These are phyloP conservation scores for Scaptomyza flava DNA, from an alignment of 2,888 invertebrate species.

Conservation along the genomic window DNA sequence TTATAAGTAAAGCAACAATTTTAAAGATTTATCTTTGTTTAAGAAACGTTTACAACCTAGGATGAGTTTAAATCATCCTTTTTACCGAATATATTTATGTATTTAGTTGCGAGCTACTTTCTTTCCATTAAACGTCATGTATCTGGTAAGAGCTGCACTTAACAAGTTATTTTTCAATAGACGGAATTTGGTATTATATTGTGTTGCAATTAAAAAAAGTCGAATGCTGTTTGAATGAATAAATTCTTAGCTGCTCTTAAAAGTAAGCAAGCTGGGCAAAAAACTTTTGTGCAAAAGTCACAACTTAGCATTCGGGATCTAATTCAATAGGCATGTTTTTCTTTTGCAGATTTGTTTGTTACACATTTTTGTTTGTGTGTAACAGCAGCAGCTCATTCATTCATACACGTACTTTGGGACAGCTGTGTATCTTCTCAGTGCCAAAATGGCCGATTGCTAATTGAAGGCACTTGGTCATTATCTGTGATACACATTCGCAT, in stretches of 20 bases:
- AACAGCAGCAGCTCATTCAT: conserved; percentile 20
- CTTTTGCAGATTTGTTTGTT: background rate
- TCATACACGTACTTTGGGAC: conserved; percentile 31
- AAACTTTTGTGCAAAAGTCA: background rate
- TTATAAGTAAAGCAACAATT: too few species aligned
- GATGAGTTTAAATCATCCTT: too few species aligned
- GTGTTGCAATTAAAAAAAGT: background rate
- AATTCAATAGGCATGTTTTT: conserved; percentile 6
- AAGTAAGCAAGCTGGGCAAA: background rate
- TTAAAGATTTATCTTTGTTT: too few species aligned
- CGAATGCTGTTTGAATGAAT: background rate
- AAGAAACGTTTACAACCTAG: too few species aligned
- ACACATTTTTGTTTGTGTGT: conserved; percentile 2
- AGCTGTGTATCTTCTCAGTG: conserved; percentile 31
- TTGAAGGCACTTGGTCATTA: conserved; percentile 77
- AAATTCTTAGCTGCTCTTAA: background rate
- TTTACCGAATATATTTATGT: too few species aligned
- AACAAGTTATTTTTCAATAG: background rate
- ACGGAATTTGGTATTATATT: background rate
- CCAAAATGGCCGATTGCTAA: conserved; percentile 64
- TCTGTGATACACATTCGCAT: conserved; percentile 58
- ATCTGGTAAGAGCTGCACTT: background rate
- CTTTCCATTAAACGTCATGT: too few species aligned
- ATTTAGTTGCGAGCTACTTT: too few species aligned
- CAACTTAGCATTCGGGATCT: background rate